Evolutionary conservation across 2,888 invertebrate genomes (phyloP).

Genomic region (Chymomyza procnemis): DNA sequence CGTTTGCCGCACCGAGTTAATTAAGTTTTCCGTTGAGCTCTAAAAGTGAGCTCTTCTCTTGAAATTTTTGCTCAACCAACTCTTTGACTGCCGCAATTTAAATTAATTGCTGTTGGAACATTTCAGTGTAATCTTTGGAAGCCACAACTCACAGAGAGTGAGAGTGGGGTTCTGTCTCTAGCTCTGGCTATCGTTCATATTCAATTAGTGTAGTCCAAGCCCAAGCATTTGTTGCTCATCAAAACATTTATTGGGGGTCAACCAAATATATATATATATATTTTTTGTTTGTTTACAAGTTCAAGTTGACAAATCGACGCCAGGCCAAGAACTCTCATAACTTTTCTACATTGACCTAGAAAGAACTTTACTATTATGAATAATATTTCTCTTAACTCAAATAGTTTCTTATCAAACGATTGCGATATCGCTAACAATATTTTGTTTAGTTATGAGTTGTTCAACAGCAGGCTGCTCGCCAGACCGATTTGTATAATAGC

Average conservation of each 20-base stretch:
- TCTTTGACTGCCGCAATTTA: constrained; percentile 48
- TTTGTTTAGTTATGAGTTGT: constrained; percentile 46
- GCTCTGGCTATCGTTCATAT: constrained; percentile 28
- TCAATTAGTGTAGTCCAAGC: too few relatives aligned
- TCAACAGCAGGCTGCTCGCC: not conserved
- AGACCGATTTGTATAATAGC: constrained; percentile 15
- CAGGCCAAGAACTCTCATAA: constrained; percentile 31
- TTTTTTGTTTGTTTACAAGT: not conserved
- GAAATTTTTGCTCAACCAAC: constrained; percentile 9
- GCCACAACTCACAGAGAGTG: not conserved
- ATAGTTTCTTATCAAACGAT: constrained; percentile 38
- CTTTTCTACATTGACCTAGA: constrained; percentile 41
- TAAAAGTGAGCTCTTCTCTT: constrained; percentile 27
- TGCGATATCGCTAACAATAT: constrained; percentile 47
- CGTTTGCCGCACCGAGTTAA: constrained; percentile 36
- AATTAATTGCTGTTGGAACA: constrained; percentile 52
- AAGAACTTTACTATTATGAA: not conserved
- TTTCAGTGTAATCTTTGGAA: constrained; percentile 25
- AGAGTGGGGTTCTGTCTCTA: not conserved
- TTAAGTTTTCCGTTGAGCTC: constrained; percentile 55
- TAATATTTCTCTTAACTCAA: not conserved
- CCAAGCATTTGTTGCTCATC: not conserved
- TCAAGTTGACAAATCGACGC: constrained; percentile 16
- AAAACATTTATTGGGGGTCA: not conserved
- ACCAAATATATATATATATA: too few relatives aligned